Percentiles rank a stretch among this genome's conserved stretches.
These are phyloP conservation scores for Nylanderia fulva DNA, from an alignment of 1,140 invertebrate genomes.

Conservation along the genomic window DNA sequence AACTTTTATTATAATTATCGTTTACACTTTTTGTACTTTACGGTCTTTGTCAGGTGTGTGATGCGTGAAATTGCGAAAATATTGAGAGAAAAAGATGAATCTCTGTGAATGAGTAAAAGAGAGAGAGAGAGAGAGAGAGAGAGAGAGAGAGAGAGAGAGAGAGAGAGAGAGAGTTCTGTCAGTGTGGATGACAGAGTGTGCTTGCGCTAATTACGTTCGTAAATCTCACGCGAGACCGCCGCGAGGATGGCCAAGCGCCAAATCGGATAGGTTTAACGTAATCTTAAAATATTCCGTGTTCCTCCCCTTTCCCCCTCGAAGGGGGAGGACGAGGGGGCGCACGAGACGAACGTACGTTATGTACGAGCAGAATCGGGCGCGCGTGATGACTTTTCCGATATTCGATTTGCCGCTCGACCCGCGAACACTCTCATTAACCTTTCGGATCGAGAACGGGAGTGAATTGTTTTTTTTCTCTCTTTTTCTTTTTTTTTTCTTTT, in stretches of 20 bases:
- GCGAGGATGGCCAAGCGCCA: conserved; percentile 36
- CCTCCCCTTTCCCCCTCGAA: background rate
- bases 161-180: background rate
- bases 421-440: conserved; percentile 51
- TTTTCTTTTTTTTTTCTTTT: conserved; percentile 14
- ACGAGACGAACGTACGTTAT: conserved; percentile 28
- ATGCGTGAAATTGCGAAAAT: background rate
- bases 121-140: background rate
- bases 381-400: conserved; percentile 57
- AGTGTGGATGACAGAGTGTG: conserved; percentile 30
- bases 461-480: conserved; percentile 44
- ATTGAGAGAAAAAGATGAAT: conserved; percentile 4
- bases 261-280: conserved; percentile 53
- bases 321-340: background rate
- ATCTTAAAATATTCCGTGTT: conserved; percentile 59
- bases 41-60: no score
- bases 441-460: conserved; percentile 17
- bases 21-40: conserved; percentile 8
- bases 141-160: background rate
- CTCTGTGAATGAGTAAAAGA: no score
- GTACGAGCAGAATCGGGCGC: conserved; percentile 20
- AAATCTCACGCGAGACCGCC: conserved; percentile 39
- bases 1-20: conserved; percentile 4
- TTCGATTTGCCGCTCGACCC: conserved; percentile 37
- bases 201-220: conserved; percentile 47